Evolutionary conservation across 2,888 invertebrate species (phyloP).

Genomic region (Rosalia funebris): DNA sequence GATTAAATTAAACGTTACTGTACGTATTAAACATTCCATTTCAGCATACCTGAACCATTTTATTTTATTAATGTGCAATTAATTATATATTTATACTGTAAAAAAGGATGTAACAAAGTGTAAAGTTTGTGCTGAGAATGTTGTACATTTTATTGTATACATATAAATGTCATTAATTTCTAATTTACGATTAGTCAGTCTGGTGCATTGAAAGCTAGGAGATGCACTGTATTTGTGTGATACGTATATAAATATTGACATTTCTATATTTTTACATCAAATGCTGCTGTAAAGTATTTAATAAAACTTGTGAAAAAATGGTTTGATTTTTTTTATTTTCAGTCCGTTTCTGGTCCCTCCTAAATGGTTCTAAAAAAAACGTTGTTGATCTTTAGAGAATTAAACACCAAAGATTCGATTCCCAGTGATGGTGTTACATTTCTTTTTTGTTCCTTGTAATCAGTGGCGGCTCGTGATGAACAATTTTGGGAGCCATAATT

Average conservation of each 20-base stretch:
- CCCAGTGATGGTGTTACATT: too few relatives aligned
- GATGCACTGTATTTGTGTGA: slow-evolving; percentile 33
- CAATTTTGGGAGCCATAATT: too few relatives aligned
- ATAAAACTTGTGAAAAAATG: slow-evolving; percentile 20
- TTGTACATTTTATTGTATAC: background rate
- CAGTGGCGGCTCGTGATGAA: too few relatives aligned
- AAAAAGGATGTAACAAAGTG: background rate
- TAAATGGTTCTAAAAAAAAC: too few relatives aligned
- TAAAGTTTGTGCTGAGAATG: background rate
- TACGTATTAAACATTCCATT: slow-evolving; percentile 18
- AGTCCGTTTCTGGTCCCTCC: too few relatives aligned
- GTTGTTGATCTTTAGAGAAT: too few relatives aligned
- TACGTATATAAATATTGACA: slow-evolving; percentile 24
- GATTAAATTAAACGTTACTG: too few relatives aligned
- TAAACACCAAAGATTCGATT: too few relatives aligned
- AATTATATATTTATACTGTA: slow-evolving; percentile 14
- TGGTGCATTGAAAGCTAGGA: background rate
- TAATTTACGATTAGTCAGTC: slow-evolving; percentile 19
- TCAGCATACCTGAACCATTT: slow-evolving; percentile 8
- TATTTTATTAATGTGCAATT: slow-evolving; percentile 16
- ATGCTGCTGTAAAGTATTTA: slow-evolving; percentile 34
- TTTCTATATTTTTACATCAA: slow-evolving; percentile 35
- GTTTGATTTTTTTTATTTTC: background rate
- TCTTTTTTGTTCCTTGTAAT: too few relatives aligned
- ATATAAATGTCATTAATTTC: slow-evolving; percentile 28